Percentiles rank a stretch among this genome's conserved stretches.
These are phyloP conservation scores for Gymnoscopelus microlampas DNA, from an alignment of 2,797 vertebrate species.

Conservation along the genomic window DNA sequence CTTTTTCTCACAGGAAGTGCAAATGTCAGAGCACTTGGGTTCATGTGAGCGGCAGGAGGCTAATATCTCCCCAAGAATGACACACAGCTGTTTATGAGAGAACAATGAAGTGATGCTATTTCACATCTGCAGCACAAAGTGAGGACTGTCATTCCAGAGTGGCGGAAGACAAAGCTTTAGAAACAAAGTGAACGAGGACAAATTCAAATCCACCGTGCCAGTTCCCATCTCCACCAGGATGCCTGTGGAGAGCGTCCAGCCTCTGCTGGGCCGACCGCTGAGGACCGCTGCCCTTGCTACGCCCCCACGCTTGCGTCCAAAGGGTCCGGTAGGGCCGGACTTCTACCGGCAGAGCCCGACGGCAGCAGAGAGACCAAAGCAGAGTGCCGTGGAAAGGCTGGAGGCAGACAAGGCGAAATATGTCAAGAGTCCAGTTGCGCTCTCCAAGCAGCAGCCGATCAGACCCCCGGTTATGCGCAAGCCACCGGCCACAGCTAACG, in stretches of 20 bases:
- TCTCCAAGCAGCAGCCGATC: constrained; percentile 87
- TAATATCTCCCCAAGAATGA: background rate
- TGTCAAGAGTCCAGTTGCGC: constrained; percentile 91
- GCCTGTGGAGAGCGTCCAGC: constrained; percentile 73
- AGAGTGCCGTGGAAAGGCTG: constrained; percentile 93
- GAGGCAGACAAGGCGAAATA: constrained; percentile 98
- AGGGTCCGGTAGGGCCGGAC: constrained; percentile 84
- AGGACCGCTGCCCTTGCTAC: constrained; percentile 60
- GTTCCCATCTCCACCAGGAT: constrained; percentile 47
- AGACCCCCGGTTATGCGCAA: constrained; percentile 71
- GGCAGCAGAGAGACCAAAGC: constrained; percentile 70
- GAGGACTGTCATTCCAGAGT: constrained; percentile 8
- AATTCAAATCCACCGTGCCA: background rate
- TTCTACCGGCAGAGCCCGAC: constrained; percentile 76
- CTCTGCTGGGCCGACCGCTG: constrained; percentile 47
- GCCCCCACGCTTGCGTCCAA: constrained; percentile 84
- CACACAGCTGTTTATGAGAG: background rate
- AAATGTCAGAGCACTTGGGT: constrained; percentile 20
- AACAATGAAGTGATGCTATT: too few species aligned
- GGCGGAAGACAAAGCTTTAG: constrained; percentile 4
- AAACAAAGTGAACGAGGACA: constrained; percentile 1
- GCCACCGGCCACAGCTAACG: constrained; percentile 70
- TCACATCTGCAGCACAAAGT: background rate
- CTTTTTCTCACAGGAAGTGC: constrained; percentile 43
- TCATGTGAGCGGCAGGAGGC: constrained; percentile 20